A percentile compares a stretch with the other conserved stretches of the same genome.
These are phyloP conservation scores for Cynoglossus semilaevis DNA, from an alignment of 2,113 vertebrate species.

Conservation along the genomic window DNA sequence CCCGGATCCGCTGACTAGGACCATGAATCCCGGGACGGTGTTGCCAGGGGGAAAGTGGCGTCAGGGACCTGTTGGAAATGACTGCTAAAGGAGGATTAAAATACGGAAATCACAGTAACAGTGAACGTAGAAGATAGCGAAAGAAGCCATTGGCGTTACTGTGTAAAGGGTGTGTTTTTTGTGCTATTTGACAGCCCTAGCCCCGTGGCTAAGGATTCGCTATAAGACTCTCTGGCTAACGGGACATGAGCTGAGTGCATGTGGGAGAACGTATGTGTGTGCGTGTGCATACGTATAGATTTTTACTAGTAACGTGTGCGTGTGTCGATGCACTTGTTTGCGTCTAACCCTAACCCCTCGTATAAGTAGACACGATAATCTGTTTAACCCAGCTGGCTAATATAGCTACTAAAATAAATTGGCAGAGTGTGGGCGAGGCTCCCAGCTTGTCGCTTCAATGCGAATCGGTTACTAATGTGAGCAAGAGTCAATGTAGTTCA, in stretches of 20 bases:
- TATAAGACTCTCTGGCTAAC: conserved; percentile 41
- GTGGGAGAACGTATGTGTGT: conserved; percentile 7
- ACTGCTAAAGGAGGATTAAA: conserved; percentile 68
- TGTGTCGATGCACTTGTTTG: conserved; percentile 25
- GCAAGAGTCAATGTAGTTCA: neutral
- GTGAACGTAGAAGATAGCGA: conserved; percentile 59
- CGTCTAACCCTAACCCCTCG: conserved; percentile 33
- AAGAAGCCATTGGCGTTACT: conserved; percentile 33
- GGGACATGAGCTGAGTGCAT: conserved; percentile 16
- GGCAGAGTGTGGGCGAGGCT: conserved; percentile 32
- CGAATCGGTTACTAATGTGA: neutral
- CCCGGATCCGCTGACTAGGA: conserved; percentile 66
- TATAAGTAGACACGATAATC: conserved; percentile 66
- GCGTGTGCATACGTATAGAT: conserved; percentile 8
- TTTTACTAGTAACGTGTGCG: neutral
- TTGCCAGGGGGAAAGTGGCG: conserved; percentile 70
- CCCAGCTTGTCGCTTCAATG: neutral
- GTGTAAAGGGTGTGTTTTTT: conserved; percentile 53
- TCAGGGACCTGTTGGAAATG: conserved; percentile 78
- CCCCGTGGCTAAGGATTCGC: conserved; percentile 36
- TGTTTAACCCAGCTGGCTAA: conserved; percentile 52
- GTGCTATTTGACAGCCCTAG: conserved; percentile 36
- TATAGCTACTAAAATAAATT: conserved; percentile 55
- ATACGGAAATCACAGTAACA: conserved; percentile 44
- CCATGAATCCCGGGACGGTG: conserved; percentile 68